Percentiles rank a stretch among this genome's conserved stretches.
Conservation (phyloP, 2,113 vertebrate species). For the Callipepla squamata region DNA sequence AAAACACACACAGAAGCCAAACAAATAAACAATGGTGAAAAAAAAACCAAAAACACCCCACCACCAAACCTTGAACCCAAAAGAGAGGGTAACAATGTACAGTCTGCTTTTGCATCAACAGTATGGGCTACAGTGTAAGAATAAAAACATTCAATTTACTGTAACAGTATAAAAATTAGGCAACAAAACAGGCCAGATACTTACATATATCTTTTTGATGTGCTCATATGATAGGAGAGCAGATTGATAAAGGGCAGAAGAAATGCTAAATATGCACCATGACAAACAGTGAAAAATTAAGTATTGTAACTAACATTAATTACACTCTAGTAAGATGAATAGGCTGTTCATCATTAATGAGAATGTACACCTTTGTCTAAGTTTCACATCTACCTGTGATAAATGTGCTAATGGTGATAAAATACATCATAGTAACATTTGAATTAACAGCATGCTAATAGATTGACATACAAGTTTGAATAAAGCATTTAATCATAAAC, state of each 20-base stretch:
- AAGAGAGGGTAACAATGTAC: not conserved
- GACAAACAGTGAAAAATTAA: slow-evolving; percentile 90
- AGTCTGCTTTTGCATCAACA: not conserved
- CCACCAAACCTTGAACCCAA: not conserved
- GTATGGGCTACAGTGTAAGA: not conserved
- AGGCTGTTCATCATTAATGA: slow-evolving; percentile 90
- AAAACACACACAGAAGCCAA: not conserved
- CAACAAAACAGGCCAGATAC: slow-evolving; percentile 67
- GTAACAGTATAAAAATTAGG: slow-evolving; percentile 62
- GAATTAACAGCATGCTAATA: slow-evolving; percentile 86
- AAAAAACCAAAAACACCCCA: not conserved
- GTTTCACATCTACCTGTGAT: slow-evolving; percentile 90
- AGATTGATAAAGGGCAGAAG: slow-evolving; percentile 80
- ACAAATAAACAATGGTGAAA: too few relatives aligned
- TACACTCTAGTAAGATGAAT: slow-evolving; percentile 87
- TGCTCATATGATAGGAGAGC: slow-evolving; percentile 71
- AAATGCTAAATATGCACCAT: slow-evolving; percentile 83
- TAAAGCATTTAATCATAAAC: slow-evolving; percentile 87
- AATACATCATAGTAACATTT: slow-evolving; percentile 86
- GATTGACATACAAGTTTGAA: slow-evolving; percentile 84
- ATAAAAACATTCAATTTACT: slow-evolving; percentile 22
- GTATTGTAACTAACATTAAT: slow-evolving; percentile 85
- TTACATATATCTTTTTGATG: slow-evolving; percentile 87
- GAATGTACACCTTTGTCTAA: slow-evolving; percentile 89
- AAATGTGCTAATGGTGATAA: slow-evolving; percentile 87